A percentile compares a stretch with the other conserved stretches of the same genome.
Evolutionary conservation across 2,113 vertebrate species (phyloP).

Genomic region (Phylloscopus trochiloides): DNA sequence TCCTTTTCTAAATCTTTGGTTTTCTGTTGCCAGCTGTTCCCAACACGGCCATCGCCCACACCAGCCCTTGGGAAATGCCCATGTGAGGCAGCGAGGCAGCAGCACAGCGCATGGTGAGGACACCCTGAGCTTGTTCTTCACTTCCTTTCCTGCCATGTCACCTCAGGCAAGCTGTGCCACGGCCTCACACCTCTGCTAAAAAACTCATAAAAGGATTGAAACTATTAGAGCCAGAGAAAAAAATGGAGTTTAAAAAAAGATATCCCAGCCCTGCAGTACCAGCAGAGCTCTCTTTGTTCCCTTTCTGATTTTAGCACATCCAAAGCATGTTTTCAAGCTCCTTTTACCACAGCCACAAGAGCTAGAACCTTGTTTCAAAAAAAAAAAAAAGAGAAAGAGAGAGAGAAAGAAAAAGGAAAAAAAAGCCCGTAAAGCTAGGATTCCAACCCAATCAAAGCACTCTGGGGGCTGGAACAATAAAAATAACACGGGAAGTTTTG

Average conservation of each 20-base stretch:
- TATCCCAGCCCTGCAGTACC: fast-evolving
- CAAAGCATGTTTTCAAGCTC: conserved; percentile 4
- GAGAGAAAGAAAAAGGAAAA: too few relatives aligned
- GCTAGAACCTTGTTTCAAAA: not conserved
- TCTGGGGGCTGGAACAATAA: conserved; percentile 18
- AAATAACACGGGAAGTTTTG: not conserved
- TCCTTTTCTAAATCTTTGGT: not conserved
- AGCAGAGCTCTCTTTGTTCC: not conserved
- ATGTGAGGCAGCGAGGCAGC: fast-evolving
- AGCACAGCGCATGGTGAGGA: fast-evolving
- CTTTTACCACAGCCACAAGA: not conserved
- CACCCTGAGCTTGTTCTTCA: not conserved
- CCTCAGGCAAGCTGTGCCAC: not conserved
- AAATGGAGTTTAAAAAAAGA: not conserved
- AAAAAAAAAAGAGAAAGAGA: not conserved
- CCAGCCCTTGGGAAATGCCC: not conserved
- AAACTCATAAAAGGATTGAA: not conserved
- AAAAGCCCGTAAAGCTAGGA: not conserved
- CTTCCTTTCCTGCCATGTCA: not conserved
- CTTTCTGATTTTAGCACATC: not conserved
- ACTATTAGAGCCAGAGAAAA: not conserved
- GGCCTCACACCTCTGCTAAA: not conserved
- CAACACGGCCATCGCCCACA: fast-evolving
- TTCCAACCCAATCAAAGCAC: conserved; percentile 30
- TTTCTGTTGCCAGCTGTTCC: not conserved